Evolutionary conservation across 2,113 vertebrate species (phyloP).

Genomic region (Fregata magnificens): DNA sequence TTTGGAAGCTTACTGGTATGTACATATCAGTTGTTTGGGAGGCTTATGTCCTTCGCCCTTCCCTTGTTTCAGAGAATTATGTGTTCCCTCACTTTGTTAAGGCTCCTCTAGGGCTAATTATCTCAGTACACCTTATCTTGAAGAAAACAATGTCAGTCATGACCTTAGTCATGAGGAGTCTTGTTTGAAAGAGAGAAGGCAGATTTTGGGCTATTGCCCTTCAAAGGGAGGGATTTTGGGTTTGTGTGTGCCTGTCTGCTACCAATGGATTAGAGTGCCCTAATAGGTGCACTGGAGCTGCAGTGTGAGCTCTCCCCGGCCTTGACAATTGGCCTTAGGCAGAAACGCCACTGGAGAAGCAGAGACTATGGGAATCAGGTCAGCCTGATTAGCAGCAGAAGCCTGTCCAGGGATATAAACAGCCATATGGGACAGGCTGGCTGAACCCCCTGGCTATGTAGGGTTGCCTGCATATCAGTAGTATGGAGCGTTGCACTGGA

Average conservation of each 20-base stretch:
- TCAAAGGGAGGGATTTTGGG: background rate
- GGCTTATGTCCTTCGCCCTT: no score
- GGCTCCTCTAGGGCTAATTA: no score
- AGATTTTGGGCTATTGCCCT: background rate
- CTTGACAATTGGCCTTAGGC: background rate
- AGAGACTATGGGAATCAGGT: background rate
- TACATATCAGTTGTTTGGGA: no score
- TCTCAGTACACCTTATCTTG: no score
- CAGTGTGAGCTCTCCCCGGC: background rate
- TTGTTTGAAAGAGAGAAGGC: background rate
- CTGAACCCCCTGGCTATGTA: background rate
- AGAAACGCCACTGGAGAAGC: background rate
- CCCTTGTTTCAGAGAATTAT: no score
- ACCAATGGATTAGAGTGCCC: background rate
- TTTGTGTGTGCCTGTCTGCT: background rate
- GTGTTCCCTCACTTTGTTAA: no score
- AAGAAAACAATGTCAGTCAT: no score
- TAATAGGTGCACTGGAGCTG: background rate
- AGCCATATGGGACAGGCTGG: background rate
- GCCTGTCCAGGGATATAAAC: background rate
- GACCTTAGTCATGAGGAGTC: no score
- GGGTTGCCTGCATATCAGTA: background rate
- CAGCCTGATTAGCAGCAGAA: background rate
- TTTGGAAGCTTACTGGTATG: no score
- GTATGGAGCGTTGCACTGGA: background rate